A percentile compares a stretch with the other conserved stretches of the same genome.
phyloP scores from a whole-genome alignment of 2,888 invertebrate genomes.

The Tachina fera region DNA sequence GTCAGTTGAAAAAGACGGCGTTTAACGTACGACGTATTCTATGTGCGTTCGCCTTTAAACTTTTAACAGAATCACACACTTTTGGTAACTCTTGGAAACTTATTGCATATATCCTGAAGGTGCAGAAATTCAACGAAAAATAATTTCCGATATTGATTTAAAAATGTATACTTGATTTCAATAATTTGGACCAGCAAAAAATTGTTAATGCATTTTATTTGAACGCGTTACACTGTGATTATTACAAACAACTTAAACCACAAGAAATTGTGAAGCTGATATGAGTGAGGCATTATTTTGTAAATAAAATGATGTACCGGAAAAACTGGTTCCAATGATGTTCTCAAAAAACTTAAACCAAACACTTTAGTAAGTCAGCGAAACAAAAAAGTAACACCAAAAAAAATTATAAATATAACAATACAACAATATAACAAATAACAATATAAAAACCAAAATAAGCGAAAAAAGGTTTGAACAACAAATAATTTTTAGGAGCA shows the following conservation, averaged over 20 bases:
- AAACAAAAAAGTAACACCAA: slow-evolving; percentile 22
- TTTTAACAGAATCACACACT: too few species aligned
- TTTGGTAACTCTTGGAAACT: too few species aligned
- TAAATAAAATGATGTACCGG: slow-evolving; percentile 60
- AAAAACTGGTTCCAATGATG: slow-evolving; percentile 64
- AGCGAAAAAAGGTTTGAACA: slow-evolving; percentile 17
- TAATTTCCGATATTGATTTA: too few species aligned
- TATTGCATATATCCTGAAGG: too few species aligned
- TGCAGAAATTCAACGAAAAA: too few species aligned
- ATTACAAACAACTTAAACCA: slow-evolving; percentile 49
- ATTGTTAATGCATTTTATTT: neutral
- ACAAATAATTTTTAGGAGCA: neutral
- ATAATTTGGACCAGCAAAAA: too few species aligned
- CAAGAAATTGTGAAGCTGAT: slow-evolving; percentile 54
- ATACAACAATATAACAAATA: too few species aligned
- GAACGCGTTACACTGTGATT: slow-evolving; percentile 11
- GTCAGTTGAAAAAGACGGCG: too few species aligned
- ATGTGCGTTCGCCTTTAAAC: too few species aligned
- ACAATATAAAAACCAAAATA: neutral
- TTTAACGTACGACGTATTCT: too few species aligned
- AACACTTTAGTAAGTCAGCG: slow-evolving; percentile 36
- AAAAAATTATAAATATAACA: too few species aligned
- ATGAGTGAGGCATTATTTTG: slow-evolving; percentile 47
- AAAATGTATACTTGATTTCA: too few species aligned
- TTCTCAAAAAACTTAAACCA: slow-evolving; percentile 50